Conservation (phyloP, 1,140 invertebrate genomes). For the Daktulosphaira vitifoliae region DNA sequence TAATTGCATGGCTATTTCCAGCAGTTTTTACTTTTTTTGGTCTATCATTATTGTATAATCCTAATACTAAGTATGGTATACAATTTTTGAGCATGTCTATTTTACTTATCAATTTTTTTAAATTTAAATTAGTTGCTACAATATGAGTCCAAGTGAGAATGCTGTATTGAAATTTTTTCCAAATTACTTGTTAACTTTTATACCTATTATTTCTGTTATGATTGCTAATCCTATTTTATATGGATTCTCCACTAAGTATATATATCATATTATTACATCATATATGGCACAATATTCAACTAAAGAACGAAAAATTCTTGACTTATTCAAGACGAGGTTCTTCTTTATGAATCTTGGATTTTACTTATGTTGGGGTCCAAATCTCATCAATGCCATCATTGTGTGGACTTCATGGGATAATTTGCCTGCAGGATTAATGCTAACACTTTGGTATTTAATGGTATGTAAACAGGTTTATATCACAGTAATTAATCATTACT, state of each 20-base stretch:
- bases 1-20: slow-evolving; percentile 60
- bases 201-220: slow-evolving; percentile 65
- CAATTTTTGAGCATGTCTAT: not conserved
- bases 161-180: slow-evolving; percentile 60
- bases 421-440: slow-evolving; percentile 57
- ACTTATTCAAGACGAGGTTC: slow-evolving; percentile 48
- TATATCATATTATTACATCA: slow-evolving; percentile 53
- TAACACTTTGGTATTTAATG: slow-evolving; percentile 70
- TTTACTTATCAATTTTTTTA: not conserved
- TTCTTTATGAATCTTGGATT: slow-evolving; percentile 65
- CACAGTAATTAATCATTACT: slow-evolving; percentile 22
- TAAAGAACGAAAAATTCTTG: slow-evolving; percentile 59
- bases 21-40: slow-evolving; percentile 57
- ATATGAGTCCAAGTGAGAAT: slow-evolving; percentile 49
- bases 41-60: slow-evolving; percentile 61
- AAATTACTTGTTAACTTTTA: slow-evolving; percentile 66
- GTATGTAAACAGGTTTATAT: slow-evolving; percentile 46
- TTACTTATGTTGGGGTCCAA: slow-evolving; percentile 73
- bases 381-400: slow-evolving; percentile 64
- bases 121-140: slow-evolving; percentile 59
- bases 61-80: slow-evolving; percentile 61
- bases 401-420: slow-evolving; percentile 67
- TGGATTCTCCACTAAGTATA: slow-evolving; percentile 52
- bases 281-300: slow-evolving; percentile 52
- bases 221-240: slow-evolving; percentile 66